A percentile compares a stretch with the other conserved stretches of the same genome.
Conservation (phyloP, 2,113 vertebrate species). For the Oncorhynchus keta region DNA sequence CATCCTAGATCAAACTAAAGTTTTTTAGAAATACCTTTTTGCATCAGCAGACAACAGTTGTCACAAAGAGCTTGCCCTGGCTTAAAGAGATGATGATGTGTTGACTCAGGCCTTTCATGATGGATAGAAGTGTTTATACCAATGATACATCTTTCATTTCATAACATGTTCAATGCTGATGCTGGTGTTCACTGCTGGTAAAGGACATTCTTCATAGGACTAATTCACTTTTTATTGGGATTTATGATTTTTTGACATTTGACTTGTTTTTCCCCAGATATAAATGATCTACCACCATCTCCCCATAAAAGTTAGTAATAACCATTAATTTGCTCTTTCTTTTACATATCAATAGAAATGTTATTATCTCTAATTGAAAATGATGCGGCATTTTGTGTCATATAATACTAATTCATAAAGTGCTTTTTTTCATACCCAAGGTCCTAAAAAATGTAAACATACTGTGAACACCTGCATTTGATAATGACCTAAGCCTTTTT, state of each 20-base stretch:
- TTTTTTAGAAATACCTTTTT: no score
- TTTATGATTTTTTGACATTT: background rate
- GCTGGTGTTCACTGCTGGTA: no score
- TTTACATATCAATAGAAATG: background rate
- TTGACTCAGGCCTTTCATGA: no score
- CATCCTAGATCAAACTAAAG: background rate
- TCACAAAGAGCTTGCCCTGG: no score
- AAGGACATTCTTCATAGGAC: no score
- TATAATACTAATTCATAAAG: background rate
- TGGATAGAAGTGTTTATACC: no score
- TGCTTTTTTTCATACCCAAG: no score
- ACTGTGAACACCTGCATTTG: background rate
- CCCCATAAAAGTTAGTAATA: conserved; percentile 73
- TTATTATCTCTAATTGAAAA: background rate
- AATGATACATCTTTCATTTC: no score
- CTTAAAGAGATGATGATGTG: no score
- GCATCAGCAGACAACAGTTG: no score
- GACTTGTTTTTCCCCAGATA: conserved; percentile 41
- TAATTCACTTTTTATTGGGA: background rate
- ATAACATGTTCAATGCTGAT: no score
- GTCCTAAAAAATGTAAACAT: no score
- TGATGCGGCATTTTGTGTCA: background rate
- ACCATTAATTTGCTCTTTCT: background rate
- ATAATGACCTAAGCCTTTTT: background rate
- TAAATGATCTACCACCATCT: conserved; percentile 41